phyloP scores from a whole-genome alignment of 1,140 invertebrate genomes.

The Ceratina japonica region DNA sequence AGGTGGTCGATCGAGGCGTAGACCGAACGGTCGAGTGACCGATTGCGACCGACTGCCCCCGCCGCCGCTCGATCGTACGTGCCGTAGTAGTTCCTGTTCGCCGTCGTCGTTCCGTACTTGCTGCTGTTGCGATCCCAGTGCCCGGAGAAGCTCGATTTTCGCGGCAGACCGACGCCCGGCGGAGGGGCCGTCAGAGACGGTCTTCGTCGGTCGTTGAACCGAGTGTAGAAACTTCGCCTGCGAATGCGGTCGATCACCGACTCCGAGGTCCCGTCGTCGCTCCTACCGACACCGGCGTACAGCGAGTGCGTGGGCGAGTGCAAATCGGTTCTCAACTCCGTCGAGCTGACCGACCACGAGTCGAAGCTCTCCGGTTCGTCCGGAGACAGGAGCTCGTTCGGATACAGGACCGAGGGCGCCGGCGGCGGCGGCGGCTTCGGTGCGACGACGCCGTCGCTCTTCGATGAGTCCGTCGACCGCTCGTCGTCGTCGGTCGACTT shows the following conservation, averaged over 20 bases:
- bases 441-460: background rate
- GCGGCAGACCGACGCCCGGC: slow-evolving; percentile 63
- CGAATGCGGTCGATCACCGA: slow-evolving; percentile 91
- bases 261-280: slow-evolving; percentile 79
- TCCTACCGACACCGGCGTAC: slow-evolving; percentile 60
- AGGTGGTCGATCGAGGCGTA: slow-evolving; percentile 68
- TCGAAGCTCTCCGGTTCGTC: slow-evolving; percentile 84
- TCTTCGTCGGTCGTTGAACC: slow-evolving; percentile 90
- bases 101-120: slow-evolving; percentile 29
- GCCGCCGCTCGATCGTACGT: slow-evolving; percentile 58
- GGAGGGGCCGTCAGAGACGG: slow-evolving; percentile 69
- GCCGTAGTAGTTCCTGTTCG: slow-evolving; percentile 61
- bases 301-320: slow-evolving; percentile 78
- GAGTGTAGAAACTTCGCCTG: slow-evolving; percentile 92
- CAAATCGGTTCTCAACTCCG: slow-evolving; percentile 72
- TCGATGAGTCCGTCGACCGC: too few relatives aligned
- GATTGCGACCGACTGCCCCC: slow-evolving; percentile 51
- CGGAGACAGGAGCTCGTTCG: slow-evolving; percentile 80
- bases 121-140: slow-evolving; percentile 55
- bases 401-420: slow-evolving; percentile 18
- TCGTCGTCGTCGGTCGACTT: too few relatives aligned
- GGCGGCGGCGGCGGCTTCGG: too few relatives aligned
- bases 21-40: slow-evolving; percentile 67
- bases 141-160: slow-evolving; percentile 73
- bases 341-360: slow-evolving; percentile 85